Percentiles rank a stretch among this genome's conserved stretches.
These are phyloP conservation scores for Dascyllus trimaculatus DNA, from an alignment of 2,113 vertebrate genomes.

Conservation along the genomic window DNA sequence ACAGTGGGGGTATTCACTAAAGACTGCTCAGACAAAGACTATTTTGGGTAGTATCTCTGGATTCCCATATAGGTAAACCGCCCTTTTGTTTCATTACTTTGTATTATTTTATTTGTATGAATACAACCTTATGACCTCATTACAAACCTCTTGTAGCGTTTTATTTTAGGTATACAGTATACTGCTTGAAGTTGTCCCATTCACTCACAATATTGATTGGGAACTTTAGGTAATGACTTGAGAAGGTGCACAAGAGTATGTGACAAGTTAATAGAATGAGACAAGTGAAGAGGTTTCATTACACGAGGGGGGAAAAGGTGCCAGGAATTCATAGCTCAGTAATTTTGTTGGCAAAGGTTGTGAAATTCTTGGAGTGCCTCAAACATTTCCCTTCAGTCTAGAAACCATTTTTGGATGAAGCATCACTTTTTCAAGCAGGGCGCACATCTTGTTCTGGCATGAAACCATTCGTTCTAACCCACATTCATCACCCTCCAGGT, in stretches of 20 bases:
- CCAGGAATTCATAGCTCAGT: constrained; percentile 22
- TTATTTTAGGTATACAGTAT: not conserved
- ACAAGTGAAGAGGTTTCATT: constrained; percentile 22
- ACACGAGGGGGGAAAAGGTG: not conserved
- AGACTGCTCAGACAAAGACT: constrained; percentile 50
- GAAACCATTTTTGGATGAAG: constrained; percentile 33
- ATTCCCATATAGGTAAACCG: not conserved
- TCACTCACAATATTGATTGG: not conserved
- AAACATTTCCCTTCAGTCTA: constrained; percentile 17
- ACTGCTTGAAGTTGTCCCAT: not conserved
- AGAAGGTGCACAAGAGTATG: not conserved
- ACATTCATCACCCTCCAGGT: constrained; percentile 46
- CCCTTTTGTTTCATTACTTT: not conserved
- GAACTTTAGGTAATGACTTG: not conserved
- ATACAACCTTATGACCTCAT: not conserved
- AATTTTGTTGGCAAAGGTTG: constrained; percentile 36
- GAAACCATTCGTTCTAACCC: constrained; percentile 31
- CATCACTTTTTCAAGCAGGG: constrained; percentile 48
- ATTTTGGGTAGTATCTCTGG: not conserved
- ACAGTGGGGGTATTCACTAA: constrained; percentile 29
- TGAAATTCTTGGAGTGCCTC: constrained; percentile 11
- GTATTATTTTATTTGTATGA: not conserved
- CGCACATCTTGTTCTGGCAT: constrained; percentile 49
- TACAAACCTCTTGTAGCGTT: not conserved
- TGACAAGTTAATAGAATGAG: constrained; percentile 38